Evolutionary conservation across 2,888 invertebrate species (phyloP), one percentile per base, ranked within the genome.

Genomic region (Junonia oenone): DNA sequence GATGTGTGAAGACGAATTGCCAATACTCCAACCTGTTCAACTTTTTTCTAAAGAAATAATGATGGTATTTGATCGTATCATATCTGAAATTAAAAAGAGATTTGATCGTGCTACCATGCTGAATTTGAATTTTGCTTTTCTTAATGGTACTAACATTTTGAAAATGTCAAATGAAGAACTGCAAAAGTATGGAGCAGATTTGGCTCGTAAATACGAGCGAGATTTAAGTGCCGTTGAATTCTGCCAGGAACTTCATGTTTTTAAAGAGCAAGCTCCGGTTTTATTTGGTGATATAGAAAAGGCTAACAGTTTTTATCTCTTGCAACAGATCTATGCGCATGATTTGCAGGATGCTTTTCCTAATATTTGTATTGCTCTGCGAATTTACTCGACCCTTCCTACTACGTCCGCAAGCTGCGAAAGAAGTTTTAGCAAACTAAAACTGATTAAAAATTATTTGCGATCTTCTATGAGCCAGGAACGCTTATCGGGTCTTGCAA

Each of bases 371-470:
- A 53, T 54, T 56, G 56, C 61, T 8, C 56, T 64, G 56, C 53
- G 59, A 62, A 64, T 60, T 66, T 65, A 60, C 59, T 61, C 55
- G 43, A 66, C 50, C 50, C 58, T 63, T 63, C 62, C 58, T 55
- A 62, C 62, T 64, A 61, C 61, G 55, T 58, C 55, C 55, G 66
- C 64, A 61, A 65, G 63, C 55, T 65, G 63, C 51, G 64, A 67
- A 61, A 61, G 61, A 66, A 67, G 63, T 63, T 68, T 68, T 59
- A 66, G 60, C 52, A 66, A 65, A 58, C 55, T 63, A 53, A 59
- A 62, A 62, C 51, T 60, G 13, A 59, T 58, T 27, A 58, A 53
- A 57, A 57, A 62, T 55, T 63, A 56, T 63, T 56, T 62, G 53
- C 55, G 57, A 58, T 61, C 55, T 33, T 58, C 61, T 52, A 61